Conservation (phyloP, 2,797 vertebrate genomes). For the Coccyzus lansbergi region DNA sequence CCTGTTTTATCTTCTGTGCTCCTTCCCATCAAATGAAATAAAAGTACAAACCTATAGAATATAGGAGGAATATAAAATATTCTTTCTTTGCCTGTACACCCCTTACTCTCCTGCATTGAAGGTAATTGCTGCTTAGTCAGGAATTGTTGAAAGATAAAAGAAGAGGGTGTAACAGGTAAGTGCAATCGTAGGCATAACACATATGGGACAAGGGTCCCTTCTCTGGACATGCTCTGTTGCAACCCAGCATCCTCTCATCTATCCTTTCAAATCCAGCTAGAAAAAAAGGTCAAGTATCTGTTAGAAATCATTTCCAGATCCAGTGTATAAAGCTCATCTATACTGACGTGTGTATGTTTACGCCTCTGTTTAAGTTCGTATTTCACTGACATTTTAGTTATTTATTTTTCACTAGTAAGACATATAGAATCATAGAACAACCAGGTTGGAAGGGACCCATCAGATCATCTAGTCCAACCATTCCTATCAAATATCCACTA, state of each 20-base stretch:
- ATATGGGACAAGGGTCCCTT: background rate
- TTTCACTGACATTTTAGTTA: background rate
- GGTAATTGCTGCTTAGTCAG: background rate
- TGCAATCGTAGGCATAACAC: background rate
- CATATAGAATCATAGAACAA: no score
- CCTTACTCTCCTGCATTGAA: background rate
- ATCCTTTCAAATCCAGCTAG: background rate
- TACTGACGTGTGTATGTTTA: background rate
- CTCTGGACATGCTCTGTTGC: background rate
- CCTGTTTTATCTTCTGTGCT: background rate
- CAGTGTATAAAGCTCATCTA: fast-evolving
- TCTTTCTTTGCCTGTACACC: background rate
- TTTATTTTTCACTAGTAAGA: background rate
- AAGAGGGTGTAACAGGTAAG: background rate
- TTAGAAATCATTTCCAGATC: background rate
- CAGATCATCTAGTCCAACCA: no score
- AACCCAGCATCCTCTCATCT: background rate
- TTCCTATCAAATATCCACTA: no score
- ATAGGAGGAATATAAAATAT: background rate
- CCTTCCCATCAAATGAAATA: background rate
- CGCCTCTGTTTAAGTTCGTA: fast-evolving
- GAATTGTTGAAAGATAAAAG: background rate
- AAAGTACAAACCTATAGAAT: background rate
- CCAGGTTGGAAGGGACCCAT: no score
- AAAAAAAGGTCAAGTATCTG: background rate